phyloP scores from a whole-genome alignment of 2,888 invertebrate genomes.

The Lithophane socia region DNA sequence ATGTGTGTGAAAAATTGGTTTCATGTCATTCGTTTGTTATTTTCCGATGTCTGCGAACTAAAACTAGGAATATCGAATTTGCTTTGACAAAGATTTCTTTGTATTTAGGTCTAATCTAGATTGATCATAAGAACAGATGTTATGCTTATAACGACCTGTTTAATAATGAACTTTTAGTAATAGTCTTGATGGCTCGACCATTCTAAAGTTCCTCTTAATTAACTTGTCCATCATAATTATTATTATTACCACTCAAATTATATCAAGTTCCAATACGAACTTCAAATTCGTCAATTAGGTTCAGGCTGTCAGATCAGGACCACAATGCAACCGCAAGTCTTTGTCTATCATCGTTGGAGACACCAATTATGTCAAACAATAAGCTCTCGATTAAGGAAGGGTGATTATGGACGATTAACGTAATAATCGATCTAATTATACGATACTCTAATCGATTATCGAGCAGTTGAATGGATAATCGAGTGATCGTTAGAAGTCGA shows the following conservation, averaged over 20 bases:
- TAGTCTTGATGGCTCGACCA: neutral
- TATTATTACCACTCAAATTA: neutral
- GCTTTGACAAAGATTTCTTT: neutral
- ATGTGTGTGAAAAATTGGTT: slow-evolving; percentile 46
- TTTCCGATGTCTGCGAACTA: neutral
- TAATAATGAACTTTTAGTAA: neutral
- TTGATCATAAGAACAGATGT: neutral
- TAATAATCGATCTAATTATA: slow-evolving; percentile 50
- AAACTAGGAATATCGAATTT: neutral
- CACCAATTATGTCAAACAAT: slow-evolving; percentile 53
- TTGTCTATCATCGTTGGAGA: slow-evolving; percentile 34
- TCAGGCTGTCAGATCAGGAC: slow-evolving; percentile 15
- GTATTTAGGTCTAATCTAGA: neutral
- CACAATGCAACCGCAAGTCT: slow-evolving; percentile 48
- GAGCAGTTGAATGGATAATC: slow-evolving; percentile 33
- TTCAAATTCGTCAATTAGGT: slow-evolving; percentile 19
- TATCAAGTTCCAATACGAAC: slow-evolving; percentile 12
- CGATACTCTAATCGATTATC: slow-evolving; percentile 38
- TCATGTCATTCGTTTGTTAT: slow-evolving; percentile 7
- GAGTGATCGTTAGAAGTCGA: slow-evolving; percentile 36
- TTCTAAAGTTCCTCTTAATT: neutral
- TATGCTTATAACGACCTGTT: neutral
- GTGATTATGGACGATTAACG: slow-evolving; percentile 31
- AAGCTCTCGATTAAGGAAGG: slow-evolving; percentile 43
- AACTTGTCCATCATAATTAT: neutral